Evolutionary conservation across 2,888 invertebrate genomes (phyloP).

Genomic region (Heliconius charithonia): DNA sequence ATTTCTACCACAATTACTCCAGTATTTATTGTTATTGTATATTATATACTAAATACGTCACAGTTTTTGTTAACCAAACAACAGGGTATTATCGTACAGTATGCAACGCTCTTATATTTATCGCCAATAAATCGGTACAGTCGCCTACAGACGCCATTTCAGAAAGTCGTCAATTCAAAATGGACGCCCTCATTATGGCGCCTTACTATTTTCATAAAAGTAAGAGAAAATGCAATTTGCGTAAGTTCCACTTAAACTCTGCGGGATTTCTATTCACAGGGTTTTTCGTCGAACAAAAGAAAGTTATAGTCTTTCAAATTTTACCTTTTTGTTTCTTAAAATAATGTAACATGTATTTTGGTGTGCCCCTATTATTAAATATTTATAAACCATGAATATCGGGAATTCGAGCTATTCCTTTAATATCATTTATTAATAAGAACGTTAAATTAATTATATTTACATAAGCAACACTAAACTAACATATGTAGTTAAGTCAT

Average conservation of each 20-base stretch:
- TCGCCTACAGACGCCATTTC: slow-evolving; percentile 41
- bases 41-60: slow-evolving; percentile 8
- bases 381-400: too few relatives aligned
- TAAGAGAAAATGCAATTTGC: slow-evolving; percentile 42
- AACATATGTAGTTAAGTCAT: not conserved
- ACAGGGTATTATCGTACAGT: slow-evolving; percentile 41
- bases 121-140: slow-evolving; percentile 56
- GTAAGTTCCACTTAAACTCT: slow-evolving; percentile 39
- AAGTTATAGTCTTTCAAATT: slow-evolving; percentile 11
- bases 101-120: slow-evolving; percentile 52
- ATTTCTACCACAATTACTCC: not conserved
- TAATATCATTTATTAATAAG: not conserved
- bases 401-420: not conserved
- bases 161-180: slow-evolving; percentile 37
- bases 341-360: not conserved
- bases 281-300: slow-evolving; percentile 22
- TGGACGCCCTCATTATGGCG: slow-evolving; percentile 39
- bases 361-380: too few relatives aligned
- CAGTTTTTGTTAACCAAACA: slow-evolving; percentile 33
- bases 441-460: not conserved
- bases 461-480: not conserved
- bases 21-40: slow-evolving; percentile 30
- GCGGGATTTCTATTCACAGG: slow-evolving; percentile 38
- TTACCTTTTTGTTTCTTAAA: not conserved
- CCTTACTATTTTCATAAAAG: slow-evolving; percentile 38